Base-by-base conservation (phyloP, 2,888 invertebrate species). In the Onchidella celtica region DNA sequence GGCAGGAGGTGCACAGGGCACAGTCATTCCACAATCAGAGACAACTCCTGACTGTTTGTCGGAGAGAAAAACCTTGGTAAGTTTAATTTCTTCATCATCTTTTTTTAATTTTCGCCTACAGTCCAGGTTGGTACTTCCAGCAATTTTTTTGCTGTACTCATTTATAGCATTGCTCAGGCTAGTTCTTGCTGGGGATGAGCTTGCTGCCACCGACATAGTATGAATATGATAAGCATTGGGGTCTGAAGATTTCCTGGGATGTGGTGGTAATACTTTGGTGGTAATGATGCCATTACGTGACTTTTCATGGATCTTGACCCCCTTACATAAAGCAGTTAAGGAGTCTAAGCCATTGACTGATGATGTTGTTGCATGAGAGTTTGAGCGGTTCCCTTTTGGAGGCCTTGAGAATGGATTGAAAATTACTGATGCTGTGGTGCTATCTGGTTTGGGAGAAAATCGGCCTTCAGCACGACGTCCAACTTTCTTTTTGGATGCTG, bases 1-100 rank as follows among this genome's bases (percentile, higher is more conserved):
- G 24, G 89, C 89, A n/a, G 91, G 91, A 0, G 91, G 91, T 14
- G 91, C 91, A 86, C 90, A 87, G 9, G 91, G 90, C 38, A 87
- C 80, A 38, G 86, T 87, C 83, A 87, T 81, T n/a, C 91, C 91
- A 83, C 85, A 86, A 63, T 91, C 90, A 70, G 79, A 86, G 32
- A 90, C 76, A 14, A 83, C 85, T 17, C 88, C 88, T 0, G 91
- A 89, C 83, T 92, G 91, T 83, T 85, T 89, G 38, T 91, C 90
- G 0, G 90, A 91, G 73, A 88, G 84, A 76, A 86, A 91, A 17
- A 91, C 86, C 81, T 91, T 91, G 63, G 87, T 88, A 2, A 66
- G 40, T 27, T 65, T 78, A 21, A 21, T 70, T 1, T 57, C 72
- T 27, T 38, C 75, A 59, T 63, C 34, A n/a, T 32, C 32, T 17